Conservation (phyloP, 1,140 invertebrate species). For the Brachionus plicatilis region DNA sequence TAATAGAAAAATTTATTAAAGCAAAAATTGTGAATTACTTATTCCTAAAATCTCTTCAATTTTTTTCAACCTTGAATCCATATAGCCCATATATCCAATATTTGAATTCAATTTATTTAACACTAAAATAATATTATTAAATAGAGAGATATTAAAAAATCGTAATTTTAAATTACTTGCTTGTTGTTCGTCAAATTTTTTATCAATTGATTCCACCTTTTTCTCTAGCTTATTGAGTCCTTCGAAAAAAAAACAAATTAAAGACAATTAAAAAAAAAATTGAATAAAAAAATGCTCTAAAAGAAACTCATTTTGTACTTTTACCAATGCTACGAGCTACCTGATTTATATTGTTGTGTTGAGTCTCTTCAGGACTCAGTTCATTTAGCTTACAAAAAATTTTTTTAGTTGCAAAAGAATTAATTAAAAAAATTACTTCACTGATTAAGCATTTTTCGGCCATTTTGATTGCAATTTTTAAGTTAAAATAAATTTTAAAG, state of each 20-base stretch:
- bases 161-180: not conserved
- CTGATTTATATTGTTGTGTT: not conserved
- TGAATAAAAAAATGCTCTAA: not conserved
- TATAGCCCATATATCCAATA: not conserved
- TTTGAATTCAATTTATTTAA: not conserved
- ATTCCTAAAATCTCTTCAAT: not conserved
- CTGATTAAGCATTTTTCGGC: not conserved
- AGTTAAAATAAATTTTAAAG: not conserved
- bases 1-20: not conserved
- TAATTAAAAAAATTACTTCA: not conserved
- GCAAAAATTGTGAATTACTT: not conserved
- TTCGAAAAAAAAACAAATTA: not conserved
- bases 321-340: not conserved
- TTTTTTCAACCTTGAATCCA: not conserved
- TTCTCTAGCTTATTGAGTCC: not conserved
- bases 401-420: no score
- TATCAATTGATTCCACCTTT: no score
- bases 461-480: not conserved
- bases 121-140: not conserved
- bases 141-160: not conserved
- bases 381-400: not conserved
- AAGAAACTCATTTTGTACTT: not conserved
- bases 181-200: not conserved
- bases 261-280: not conserved
- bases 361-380: not conserved